Evolutionary conservation across 2,888 invertebrate genomes (phyloP).

Genomic region (Synanthedon tipuliformis): DNA sequence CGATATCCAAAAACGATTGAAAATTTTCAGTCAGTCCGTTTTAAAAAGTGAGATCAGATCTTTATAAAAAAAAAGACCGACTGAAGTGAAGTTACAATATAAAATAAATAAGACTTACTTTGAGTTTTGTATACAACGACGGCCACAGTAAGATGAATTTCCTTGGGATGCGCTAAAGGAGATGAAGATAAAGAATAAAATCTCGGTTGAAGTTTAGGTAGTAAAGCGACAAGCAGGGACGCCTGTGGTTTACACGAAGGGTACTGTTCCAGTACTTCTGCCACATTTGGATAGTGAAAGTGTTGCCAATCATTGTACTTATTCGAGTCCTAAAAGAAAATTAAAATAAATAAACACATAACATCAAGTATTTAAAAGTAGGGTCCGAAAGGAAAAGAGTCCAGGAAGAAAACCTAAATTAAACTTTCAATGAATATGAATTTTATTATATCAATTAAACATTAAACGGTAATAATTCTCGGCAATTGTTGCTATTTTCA

Average conservation of each 20-base stretch:
- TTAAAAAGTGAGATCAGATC: too few species aligned
- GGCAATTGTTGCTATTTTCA: too few species aligned
- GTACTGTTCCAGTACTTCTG: constrained; percentile 90
- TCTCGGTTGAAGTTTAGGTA: constrained; percentile 88
- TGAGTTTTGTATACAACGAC: constrained; percentile 87
- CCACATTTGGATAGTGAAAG: constrained; percentile 83
- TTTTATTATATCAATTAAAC: too few species aligned
- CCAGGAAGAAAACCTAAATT: too few species aligned
- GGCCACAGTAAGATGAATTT: constrained; percentile 91
- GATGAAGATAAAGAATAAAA: constrained; percentile 96
- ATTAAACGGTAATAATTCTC: too few species aligned
- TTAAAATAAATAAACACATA: not conserved
- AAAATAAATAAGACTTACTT: constrained; percentile 61
- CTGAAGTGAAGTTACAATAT: not conserved
- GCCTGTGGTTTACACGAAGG: constrained; percentile 87
- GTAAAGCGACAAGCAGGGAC: constrained; percentile 81
- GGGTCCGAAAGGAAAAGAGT: too few species aligned
- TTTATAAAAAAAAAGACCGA: not conserved
- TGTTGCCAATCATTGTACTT: constrained; percentile 95
- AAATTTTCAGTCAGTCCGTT: too few species aligned
- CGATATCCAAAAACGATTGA: not conserved
- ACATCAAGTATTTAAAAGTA: too few species aligned
- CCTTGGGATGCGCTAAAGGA: constrained; percentile 76
- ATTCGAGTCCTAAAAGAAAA: constrained; percentile 76
- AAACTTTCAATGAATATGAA: too few species aligned